Evolutionary conservation across 2,888 invertebrate species (phyloP), one percentile per base, ranked within the genome.

Genomic region (Graphium colonna): DNA sequence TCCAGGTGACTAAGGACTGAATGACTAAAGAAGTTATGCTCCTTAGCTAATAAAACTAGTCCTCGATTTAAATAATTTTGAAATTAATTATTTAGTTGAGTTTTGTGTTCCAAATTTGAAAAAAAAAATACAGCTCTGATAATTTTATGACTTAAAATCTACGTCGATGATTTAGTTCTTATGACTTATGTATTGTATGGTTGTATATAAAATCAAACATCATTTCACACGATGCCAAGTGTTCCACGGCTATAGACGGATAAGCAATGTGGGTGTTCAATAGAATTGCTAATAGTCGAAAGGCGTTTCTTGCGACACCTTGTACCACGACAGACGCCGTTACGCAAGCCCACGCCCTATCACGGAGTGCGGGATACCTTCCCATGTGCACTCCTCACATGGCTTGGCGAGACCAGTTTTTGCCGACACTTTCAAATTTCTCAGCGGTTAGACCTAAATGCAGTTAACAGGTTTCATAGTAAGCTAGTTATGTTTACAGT

Each of bases 271-370:
- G 69, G 72, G 73, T 68, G 72, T 69, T 60, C 65, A 60, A 69
- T 77, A 65, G 74, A 76, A 73, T 75, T 71, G 76, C 75, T 71
- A 79, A 79, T 79, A 63, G 63, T 74, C 67, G 75, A 76, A 74
- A 72, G 75, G 76, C 67, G 66, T 58, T 57, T 67, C 59, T 79
- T 80, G 68, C 67, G 71, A 73, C 69, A 78, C 57, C 52, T 71
- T 65, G 75, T 78, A n/a, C n/a, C n/a, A 66, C 75, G 76, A 69
- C 68, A 46, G 39, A 44, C 28, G 44, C 40, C 38, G 45, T 54
- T 50, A 50, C 54, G 54, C 50, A 54, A 54, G 39, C 49, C 31
- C 33, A 12, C 45, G 50, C 54, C 54, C 54, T 54, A 41, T 54
- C 54, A 50, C 38, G 54, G 36, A 45, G 31, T 55, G 18, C 50